phyloP scores from a whole-genome alignment of 2,888 invertebrate genomes.

The Chymomyza procnemis region DNA sequence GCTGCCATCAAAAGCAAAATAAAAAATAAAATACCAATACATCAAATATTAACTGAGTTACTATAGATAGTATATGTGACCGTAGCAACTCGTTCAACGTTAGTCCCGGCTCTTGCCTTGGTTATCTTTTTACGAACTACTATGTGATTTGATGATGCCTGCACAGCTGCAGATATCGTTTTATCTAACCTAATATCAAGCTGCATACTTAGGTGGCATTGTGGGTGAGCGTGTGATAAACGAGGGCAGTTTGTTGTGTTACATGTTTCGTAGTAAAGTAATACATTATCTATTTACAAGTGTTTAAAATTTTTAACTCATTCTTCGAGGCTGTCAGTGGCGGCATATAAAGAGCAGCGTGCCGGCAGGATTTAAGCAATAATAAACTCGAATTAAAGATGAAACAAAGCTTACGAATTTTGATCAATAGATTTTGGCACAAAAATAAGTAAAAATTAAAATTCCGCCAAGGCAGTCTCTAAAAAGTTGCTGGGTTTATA shows the following conservation, averaged over 20 bases:
- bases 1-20: neutral
- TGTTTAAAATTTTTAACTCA: too few relatives aligned
- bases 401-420: too few relatives aligned
- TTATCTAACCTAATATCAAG: conserved; percentile 20
- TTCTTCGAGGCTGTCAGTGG: too few relatives aligned
- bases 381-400: too few relatives aligned
- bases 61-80: neutral
- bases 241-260: neutral
- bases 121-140: conserved; percentile 19
- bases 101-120: neutral
- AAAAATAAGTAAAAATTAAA: too few relatives aligned
- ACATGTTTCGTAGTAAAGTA: too few relatives aligned
- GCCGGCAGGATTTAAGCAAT: too few relatives aligned
- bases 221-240: neutral
- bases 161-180: neutral
- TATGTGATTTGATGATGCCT: conserved; percentile 8
- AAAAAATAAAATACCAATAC: neutral
- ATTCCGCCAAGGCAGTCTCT: too few relatives aligned
- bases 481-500: too few relatives aligned
- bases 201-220: neutral
- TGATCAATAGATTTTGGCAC: too few relatives aligned
- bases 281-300: too few relatives aligned
- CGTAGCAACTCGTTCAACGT: neutral
- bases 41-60: neutral
- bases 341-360: too few relatives aligned